A percentile compares a stretch with the other conserved stretches of the same genome.
Conservation (phyloP, 1,140 invertebrate genomes). For the Chymomyza costata region DNA sequence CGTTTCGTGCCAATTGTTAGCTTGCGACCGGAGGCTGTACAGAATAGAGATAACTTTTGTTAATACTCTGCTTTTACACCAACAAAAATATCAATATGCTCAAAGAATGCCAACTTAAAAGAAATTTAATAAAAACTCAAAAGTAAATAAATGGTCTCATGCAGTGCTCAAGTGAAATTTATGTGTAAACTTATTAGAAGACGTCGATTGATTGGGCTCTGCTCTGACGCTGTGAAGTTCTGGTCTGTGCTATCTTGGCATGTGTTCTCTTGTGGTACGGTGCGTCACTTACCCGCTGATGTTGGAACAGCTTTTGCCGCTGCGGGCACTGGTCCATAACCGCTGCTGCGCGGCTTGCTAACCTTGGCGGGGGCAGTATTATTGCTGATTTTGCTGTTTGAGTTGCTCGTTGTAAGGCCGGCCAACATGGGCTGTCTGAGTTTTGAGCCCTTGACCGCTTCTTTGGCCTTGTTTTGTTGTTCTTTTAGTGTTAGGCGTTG, state of each 20-base stretch:
- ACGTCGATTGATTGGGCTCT: slow-evolving; percentile 4
- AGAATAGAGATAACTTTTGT: background rate
- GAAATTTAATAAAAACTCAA: background rate
- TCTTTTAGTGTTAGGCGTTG: slow-evolving; percentile 53
- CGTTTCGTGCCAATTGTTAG: slow-evolving; percentile 83
- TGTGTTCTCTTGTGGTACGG: slow-evolving; percentile 11
- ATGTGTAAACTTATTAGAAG: too few species aligned
- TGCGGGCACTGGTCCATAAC: slow-evolving; percentile 40
- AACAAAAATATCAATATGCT: too few species aligned
- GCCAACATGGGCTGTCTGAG: slow-evolving; percentile 49
- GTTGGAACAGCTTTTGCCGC: slow-evolving; percentile 22
- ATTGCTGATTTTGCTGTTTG: too few species aligned
- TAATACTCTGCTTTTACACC: too few species aligned
- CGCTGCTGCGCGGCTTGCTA: slow-evolving; percentile 42
- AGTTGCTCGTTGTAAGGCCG: slow-evolving; percentile 9
- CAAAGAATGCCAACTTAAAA: too few species aligned
- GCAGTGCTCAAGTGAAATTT: too few species aligned
- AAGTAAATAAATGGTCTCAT: background rate
- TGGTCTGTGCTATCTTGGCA: slow-evolving; percentile 16
- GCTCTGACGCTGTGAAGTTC: too few species aligned
- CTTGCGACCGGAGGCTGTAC: slow-evolving; percentile 81
- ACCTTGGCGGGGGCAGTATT: slow-evolving; percentile 27
- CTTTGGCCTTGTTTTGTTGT: slow-evolving; percentile 7
- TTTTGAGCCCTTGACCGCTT: slow-evolving; percentile 15
- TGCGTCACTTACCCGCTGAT: slow-evolving; percentile 19